phyloP scores from a whole-genome alignment of 2,888 invertebrate genomes.

The Megamerina dolium region DNA sequence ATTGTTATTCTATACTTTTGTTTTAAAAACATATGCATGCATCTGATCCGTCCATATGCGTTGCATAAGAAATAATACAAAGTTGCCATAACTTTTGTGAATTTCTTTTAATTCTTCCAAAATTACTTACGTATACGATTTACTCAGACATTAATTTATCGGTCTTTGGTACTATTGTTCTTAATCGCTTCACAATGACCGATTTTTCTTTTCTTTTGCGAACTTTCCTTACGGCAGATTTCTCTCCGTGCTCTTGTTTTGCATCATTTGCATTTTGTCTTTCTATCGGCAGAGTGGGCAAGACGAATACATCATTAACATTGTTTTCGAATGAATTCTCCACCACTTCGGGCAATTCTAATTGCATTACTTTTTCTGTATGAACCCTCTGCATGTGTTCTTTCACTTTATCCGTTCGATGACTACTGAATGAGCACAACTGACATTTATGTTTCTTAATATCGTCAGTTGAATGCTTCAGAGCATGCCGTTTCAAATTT shows the following conservation, averaged over 20 bases:
- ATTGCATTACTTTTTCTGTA: slow-evolving; percentile 41
- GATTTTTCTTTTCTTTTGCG: slow-evolving; percentile 13
- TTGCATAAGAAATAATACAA: no score
- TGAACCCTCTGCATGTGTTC: slow-evolving; percentile 50
- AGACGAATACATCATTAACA: slow-evolving; percentile 31
- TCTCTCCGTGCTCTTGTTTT: slow-evolving; percentile 9
- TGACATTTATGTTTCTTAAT: slow-evolving; percentile 46
- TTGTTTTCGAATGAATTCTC: slow-evolving; percentile 41
- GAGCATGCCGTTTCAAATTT: slow-evolving; percentile 49
- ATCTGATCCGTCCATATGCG: no score
- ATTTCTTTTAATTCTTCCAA: no score
- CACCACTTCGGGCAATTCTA: slow-evolving; percentile 41
- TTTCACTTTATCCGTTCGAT: slow-evolving; percentile 53
- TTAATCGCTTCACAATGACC: no score
- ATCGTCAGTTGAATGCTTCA: slow-evolving; percentile 38
- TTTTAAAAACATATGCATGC: no score
- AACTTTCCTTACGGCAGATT: slow-evolving; percentile 8
- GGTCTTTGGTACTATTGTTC: no score
- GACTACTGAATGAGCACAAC: slow-evolving; percentile 50
- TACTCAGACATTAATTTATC: no score
- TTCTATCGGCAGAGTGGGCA: slow-evolving; percentile 1
- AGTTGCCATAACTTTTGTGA: no score
- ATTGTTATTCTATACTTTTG: no score
- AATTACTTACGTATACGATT: no score
- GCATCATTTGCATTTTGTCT: not conserved